Percentiles rank a stretch among this genome's conserved stretches.
These are phyloP conservation scores for Tamandua tetradactyla DNA, from an alignment of 2,797 vertebrate genomes.

Conservation along the genomic window DNA sequence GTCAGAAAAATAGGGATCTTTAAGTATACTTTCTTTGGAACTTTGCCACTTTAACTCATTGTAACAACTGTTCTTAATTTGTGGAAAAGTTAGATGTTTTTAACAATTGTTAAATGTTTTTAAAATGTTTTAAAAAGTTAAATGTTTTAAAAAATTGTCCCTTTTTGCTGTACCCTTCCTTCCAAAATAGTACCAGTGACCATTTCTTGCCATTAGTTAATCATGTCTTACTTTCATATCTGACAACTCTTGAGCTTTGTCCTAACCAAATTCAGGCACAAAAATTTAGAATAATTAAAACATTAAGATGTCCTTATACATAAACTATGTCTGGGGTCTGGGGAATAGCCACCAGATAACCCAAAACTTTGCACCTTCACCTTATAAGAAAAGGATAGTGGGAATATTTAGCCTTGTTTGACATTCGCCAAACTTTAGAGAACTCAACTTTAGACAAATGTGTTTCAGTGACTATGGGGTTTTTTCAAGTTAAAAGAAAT, in stretches of 20 bases:
- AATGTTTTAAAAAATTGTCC: neutral
- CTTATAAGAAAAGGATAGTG: neutral
- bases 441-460: neutral
- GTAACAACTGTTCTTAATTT: neutral
- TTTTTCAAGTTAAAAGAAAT: neutral
- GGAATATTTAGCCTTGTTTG: neutral
- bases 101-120: too few relatives aligned
- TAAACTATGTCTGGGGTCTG: neutral
- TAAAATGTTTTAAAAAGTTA: too few relatives aligned
- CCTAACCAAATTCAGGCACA: neutral
- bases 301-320: neutral
- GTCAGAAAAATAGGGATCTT: neutral
- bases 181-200: neutral
- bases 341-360: neutral
- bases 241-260: neutral
- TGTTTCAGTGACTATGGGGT: neutral
- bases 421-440: slow-evolving; percentile 9
- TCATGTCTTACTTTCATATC: neutral
- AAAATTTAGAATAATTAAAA: slow-evolving; percentile 14
- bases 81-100: neutral
- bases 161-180: too few relatives aligned
- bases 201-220: neutral
- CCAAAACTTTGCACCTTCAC: neutral
- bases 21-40: neutral
- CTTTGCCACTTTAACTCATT: neutral